phyloP scores from a whole-genome alignment of 2,113 vertebrate species.

The Cyprinodon variegatus region DNA sequence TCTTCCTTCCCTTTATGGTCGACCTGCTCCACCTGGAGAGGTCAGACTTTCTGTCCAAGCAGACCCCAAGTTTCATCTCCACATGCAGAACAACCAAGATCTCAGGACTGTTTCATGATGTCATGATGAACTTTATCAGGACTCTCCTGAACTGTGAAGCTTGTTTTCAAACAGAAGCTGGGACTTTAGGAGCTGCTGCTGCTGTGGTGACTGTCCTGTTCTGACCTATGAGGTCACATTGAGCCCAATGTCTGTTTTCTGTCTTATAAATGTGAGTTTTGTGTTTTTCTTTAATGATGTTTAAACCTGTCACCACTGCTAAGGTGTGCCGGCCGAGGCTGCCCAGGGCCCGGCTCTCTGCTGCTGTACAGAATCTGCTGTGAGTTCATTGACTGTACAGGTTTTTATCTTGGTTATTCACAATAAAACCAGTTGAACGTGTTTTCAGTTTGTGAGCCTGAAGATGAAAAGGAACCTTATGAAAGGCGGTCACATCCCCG shows the following conservation, averaged over 20 bases:
- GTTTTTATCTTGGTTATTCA: neutral
- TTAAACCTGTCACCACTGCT: neutral
- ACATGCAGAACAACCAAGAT: neutral
- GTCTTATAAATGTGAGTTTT: neutral
- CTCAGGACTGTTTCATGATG: neutral
- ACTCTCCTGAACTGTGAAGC: slow-evolving; percentile 15
- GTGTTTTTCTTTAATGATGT: neutral
- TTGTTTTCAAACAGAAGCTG: neutral
- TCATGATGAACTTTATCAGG: neutral
- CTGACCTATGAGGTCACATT: neutral
- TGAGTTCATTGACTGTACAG: neutral
- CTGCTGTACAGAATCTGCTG: neutral
- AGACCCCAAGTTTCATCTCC: neutral
- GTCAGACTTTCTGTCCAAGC: neutral
- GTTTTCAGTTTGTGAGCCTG: neutral
- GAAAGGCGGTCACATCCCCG: slow-evolving; percentile 37
- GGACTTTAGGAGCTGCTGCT: slow-evolving; percentile 27
- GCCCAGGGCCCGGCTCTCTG: neutral
- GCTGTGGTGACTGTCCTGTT: neutral
- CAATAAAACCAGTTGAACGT: neutral
- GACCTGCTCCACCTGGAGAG: neutral
- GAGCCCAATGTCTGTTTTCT: slow-evolving; percentile 5
- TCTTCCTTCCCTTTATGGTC: neutral
- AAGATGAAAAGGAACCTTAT: slow-evolving; percentile 33
- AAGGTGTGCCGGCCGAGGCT: neutral